Base-by-base conservation (phyloP, 53 echinoderm and acorn worm genomes). In the Crossaster papposus region DNA sequence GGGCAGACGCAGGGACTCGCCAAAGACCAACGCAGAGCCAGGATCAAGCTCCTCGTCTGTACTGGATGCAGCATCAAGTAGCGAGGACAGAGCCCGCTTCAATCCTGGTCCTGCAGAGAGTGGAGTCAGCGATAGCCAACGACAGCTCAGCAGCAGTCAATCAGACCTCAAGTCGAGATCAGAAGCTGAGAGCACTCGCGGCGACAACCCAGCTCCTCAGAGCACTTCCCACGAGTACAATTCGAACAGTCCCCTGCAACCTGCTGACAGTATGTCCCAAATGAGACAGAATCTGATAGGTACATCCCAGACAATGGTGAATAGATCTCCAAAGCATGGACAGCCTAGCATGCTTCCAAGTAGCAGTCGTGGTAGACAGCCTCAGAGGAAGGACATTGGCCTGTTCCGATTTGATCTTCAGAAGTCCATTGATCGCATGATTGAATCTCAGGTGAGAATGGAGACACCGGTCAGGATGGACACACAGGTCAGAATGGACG, bases 371-470 rank as follows among this genome's bases (percentile, higher is more conserved):
- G 82, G 90, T 9, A 82, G 82, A 64, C 90, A 74, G 37, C 74
- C 82, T 77, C 76, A 76, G 64, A 84, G 90, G 13, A 85, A 85
- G 70, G 93, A 92, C 32, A 70, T 85, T 24, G 83, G 90, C 9
- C 81, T 90, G 2, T 91, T 86, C 77, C 72, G 91, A 28, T 88
- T 95, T 83, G 93, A 94, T 90, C 87, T 99, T 58, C 94, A 94
- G 84, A 93, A 92, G 54, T 94, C 96, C 65, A 99, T 99, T 44
- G 91, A 99, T 68, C 82, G 93, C 52, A 83, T 99, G 92, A 99
- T 99, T 30, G 99, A 99, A 79, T 90, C 91, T 22, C 96, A 99
- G 80, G 94, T 99, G 37, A 79, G 93, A 13, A 82, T 89, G 65
- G 90, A 93, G 11, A 88, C 85, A n/a, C 89, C 83, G 13, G 36